These are phyloP conservation scores for Rhagoletis pomonella DNA, from an alignment of 1,140 invertebrate genomes.

Conservation along the genomic window DNA sequence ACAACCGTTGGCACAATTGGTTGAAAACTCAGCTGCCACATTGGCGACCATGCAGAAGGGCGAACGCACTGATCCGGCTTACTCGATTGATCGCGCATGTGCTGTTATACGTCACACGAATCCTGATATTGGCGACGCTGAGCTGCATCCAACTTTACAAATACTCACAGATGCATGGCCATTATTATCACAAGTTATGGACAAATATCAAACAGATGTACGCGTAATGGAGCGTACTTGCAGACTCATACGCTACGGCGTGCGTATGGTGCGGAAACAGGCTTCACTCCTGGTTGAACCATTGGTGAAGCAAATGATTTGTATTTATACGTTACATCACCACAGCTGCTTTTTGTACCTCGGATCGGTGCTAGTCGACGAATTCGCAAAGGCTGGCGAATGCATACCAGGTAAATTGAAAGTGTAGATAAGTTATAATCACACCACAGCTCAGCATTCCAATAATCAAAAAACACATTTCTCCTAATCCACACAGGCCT, in stretches of 20 bases:
- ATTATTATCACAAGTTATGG: conserved; percentile 84
- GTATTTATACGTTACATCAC: conserved; percentile 86
- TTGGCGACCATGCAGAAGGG: conserved; percentile 71
- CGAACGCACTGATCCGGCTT: conserved; percentile 84
- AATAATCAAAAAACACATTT: too few relatives aligned
- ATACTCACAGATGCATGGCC: conserved; percentile 92
- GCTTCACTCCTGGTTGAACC: conserved; percentile 85
- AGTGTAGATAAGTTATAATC: too few relatives aligned
- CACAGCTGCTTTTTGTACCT: conserved; percentile 98
- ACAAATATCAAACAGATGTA: conserved; percentile 85
- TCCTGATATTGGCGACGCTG: conserved; percentile 77
- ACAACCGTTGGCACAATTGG: conserved; percentile 79
- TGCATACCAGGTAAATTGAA: conserved; percentile 77
- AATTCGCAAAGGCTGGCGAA: conserved; percentile 82
- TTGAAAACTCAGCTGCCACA: conserved; percentile 69
- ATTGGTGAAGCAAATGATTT: conserved; percentile 90
- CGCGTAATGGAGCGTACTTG: conserved; percentile 94
- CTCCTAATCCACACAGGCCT: neutral
- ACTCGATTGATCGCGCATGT: conserved; percentile 94
- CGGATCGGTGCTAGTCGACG: conserved; percentile 96
- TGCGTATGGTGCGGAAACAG: conserved; percentile 89
- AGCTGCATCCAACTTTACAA: conserved; percentile 86
- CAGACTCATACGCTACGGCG: conserved; percentile 90
- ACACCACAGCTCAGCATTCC: too few relatives aligned
- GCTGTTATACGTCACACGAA: conserved; percentile 90